Evolutionary conservation across 2,888 invertebrate genomes (phyloP), one percentile per base, ranked within the genome.

Genomic region (Rosalia funebris): DNA sequence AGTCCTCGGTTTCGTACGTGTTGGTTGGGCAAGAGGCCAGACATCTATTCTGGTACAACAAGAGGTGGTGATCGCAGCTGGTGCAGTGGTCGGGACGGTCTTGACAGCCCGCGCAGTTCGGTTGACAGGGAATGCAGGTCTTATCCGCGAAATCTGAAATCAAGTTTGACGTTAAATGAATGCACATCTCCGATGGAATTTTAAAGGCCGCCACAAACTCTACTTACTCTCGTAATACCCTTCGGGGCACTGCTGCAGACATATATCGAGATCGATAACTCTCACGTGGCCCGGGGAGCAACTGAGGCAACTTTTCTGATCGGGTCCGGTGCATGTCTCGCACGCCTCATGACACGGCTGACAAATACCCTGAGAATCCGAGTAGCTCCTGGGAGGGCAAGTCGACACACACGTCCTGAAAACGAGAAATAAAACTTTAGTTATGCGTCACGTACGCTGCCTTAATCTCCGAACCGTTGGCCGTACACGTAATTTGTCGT

Each of bases 311-410:
- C 92, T 92, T 77, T 93, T 92, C 77, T 92, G 92, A 9, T 93
- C 92, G 1, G 93, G 89, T 4, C 95, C 95, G 16, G 91, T 92
- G 74, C 95, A 96, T 11, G 92, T 93, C 77, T 92, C 91, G 75
- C 95, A 96, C 10, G 93, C 92, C 76, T 93, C 92, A 76, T 95
- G 93, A 73, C 95, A 96, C 0, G 91, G 91, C 87, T 91, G 91
- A 74, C 95, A 95, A 15, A 90, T 87, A 39, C 89, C 91, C 37
- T 90, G 90, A 72, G 90, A 89, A 76, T 92, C 92, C 0, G 91
- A 89, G 73, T 90, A 95, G 75, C 92, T 93, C 71, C 93, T 86
- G 10, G 92, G 92, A 4, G 94, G 94, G 77, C 95, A 95, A 46
- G 89, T 87, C 64, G 91, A 91, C 1, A 94, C 91, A 78, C 95